These are phyloP conservation scores for Cotesia typhae DNA, from an alignment of 1,140 invertebrate species.

Conservation along the genomic window DNA sequence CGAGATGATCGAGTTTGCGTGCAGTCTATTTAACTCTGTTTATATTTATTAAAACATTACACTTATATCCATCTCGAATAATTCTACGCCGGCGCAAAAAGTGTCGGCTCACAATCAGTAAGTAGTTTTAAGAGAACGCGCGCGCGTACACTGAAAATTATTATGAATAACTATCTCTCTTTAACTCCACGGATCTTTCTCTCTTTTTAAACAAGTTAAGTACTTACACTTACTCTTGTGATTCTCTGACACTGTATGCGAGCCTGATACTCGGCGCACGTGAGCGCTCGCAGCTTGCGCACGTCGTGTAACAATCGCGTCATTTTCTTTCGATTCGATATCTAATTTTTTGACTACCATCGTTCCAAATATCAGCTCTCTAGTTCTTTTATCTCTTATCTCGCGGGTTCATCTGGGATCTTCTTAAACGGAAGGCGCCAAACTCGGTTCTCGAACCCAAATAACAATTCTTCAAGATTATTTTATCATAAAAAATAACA, in stretches of 20 bases:
- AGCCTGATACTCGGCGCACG: constrained; percentile 45
- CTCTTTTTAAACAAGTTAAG: constrained; percentile 1
- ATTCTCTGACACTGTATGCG: constrained; percentile 32
- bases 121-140: constrained; percentile 29
- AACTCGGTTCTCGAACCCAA: too few species aligned
- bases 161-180: constrained; percentile 22
- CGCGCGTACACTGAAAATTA: constrained; percentile 13
- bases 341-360: not conserved
- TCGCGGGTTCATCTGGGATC: too few species aligned
- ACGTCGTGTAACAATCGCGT: constrained; percentile 29
- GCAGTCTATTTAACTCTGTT: too few species aligned
- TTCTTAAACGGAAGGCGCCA: too few species aligned
- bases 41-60: not conserved
- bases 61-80: not conserved
- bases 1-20: not conserved
- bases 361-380: too few species aligned
- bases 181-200: constrained; percentile 1
- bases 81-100: constrained; percentile 14
- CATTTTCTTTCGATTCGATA: not conserved
- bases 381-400: too few species aligned
- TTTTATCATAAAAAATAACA: not conserved
- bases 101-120: constrained; percentile 4
- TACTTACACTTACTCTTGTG: constrained; percentile 2
- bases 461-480: too few species aligned
- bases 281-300: constrained; percentile 41